These are phyloP conservation scores for Isichthys henryi DNA, from an alignment of 2,113 vertebrate genomes.

Conservation along the genomic window DNA sequence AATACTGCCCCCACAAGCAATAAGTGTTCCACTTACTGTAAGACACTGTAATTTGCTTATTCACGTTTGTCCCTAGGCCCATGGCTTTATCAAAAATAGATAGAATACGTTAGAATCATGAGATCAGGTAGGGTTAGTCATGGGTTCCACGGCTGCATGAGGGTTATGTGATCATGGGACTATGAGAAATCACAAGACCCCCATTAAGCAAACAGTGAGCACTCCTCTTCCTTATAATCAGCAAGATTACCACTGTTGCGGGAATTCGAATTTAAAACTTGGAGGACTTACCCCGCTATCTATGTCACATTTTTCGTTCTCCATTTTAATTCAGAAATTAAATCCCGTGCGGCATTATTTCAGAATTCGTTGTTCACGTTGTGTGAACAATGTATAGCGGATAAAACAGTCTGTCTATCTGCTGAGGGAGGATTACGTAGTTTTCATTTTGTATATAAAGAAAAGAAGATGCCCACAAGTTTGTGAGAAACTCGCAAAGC, in stretches of 20 bases:
- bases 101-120: background rate
- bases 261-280: background rate
- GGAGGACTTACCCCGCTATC: background rate
- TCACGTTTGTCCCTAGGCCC: background rate
- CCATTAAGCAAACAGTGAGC: conserved; percentile 40
- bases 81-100: background rate
- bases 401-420: background rate
- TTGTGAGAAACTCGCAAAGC: background rate
- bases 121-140: conserved; percentile 30
- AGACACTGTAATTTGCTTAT: conserved; percentile 13
- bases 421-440: background rate
- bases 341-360: background rate
- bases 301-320: background rate
- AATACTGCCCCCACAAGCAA: background rate
- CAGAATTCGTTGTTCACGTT: background rate
- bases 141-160: conserved; percentile 32
- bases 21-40: conserved; percentile 6
- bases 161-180: conserved; percentile 45
- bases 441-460: background rate
- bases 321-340: background rate
- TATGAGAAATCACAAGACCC: conserved; percentile 52
- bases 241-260: conserved; percentile 23
- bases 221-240: conserved; percentile 27
- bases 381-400: background rate
- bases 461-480: background rate